Evolutionary conservation across 2,888 invertebrate species (phyloP).

Genomic region (Nomada fucata): DNA sequence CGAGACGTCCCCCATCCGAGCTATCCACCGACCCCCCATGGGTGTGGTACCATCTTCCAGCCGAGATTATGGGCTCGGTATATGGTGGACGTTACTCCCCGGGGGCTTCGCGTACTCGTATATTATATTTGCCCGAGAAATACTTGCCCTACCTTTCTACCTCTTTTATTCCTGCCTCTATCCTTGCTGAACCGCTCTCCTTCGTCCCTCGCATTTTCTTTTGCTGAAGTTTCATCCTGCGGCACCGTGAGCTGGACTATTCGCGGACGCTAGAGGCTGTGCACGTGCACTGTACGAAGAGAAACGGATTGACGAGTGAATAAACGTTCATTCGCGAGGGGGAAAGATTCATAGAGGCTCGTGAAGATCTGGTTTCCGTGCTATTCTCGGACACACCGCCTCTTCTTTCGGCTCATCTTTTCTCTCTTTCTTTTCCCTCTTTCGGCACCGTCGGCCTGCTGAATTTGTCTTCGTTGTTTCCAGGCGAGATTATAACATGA

Average conservation of each 20-base stretch:
- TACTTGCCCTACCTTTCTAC: slow-evolving; percentile 18
- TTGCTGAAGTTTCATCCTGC: not conserved
- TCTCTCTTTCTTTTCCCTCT: no score
- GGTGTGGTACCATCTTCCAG: slow-evolving; percentile 76
- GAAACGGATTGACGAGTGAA: not conserved
- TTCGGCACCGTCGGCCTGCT: no score
- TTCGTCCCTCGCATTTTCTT: slow-evolving; percentile 9
- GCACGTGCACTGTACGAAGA: slow-evolving; percentile 38
- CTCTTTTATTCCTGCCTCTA: not conserved
- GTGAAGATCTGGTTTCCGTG: not conserved
- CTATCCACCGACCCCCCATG: slow-evolving; percentile 72
- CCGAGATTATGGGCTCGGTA: slow-evolving; percentile 68
- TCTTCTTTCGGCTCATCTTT: no score
- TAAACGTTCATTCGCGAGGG: not conserved
- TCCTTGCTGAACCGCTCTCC: not conserved
- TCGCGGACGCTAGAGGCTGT: slow-evolving; percentile 27
- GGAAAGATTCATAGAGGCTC: not conserved
- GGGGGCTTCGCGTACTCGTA: slow-evolving; percentile 70
- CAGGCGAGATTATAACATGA: not conserved
- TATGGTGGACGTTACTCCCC: slow-evolving; percentile 67
- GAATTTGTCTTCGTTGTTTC: not conserved
- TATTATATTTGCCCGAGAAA: slow-evolving; percentile 73
- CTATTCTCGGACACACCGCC: not conserved
- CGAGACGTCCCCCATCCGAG: slow-evolving; percentile 39
- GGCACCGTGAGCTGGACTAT: not conserved